Base-by-base conservation (phyloP, 2,113 vertebrate genomes). In the Ariopsis seemanni region DNA sequence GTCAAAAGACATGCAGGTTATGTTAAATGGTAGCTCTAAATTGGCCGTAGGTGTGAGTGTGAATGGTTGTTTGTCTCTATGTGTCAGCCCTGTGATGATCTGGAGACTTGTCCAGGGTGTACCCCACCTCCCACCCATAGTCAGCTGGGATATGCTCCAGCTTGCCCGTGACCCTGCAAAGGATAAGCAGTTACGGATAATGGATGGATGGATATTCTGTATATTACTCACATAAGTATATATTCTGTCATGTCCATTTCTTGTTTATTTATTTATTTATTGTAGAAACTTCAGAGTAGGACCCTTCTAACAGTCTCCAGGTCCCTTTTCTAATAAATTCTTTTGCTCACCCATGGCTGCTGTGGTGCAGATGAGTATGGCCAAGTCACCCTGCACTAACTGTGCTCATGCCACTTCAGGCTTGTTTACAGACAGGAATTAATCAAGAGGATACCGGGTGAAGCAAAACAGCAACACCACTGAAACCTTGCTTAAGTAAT, bases 281-380 rank as follows among this genome's bases (percentile, higher is more conserved):
- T 62, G 15, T 22, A 27, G 34, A 7, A 85, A 60, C 42, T 60
- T 60, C 34, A 78, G 84, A 62, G 30, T 62, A 85, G 58, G 58
- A 22, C 48, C n/a, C 72, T 67, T 78, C n/a, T 53, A 48, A 79
- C 25, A 78, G 74, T 55, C 85, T 30, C 58, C n/a, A 53, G 85
- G 85, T 77, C 60, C 75, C 75, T 67, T 79, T 75, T 67, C 60
- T 86, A 79, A 86, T 79, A 86, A 86, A 86, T 80, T 27, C 85
- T 86, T 77, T 65, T 17, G 17, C 85, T 79, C 50, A 79, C 74
- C 58, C 85, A 63, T 78, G 74, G 57, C 60, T 65, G 5, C 30
- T 4, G 57, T 58, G 55, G 79, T 60, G 27, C 57, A 58, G 55
- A 14, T 85, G 83, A 85, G 83, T 48, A 60, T 48, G 20, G 71